phyloP scores from a whole-genome alignment of 2,797 vertebrate genomes.

The Catamblyrhynchus diadema region DNA sequence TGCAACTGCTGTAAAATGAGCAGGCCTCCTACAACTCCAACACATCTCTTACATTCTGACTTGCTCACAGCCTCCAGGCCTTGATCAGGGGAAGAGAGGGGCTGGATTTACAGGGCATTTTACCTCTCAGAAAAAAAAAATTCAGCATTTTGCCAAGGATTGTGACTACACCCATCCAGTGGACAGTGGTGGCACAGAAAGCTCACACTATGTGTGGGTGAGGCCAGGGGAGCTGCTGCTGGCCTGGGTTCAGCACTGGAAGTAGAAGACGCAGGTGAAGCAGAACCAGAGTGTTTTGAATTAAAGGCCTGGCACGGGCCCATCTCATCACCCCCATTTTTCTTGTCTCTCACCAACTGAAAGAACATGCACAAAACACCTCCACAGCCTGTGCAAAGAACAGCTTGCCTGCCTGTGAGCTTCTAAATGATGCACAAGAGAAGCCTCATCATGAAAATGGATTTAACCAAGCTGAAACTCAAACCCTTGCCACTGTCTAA shows the following conservation, averaged over 20 bases:
- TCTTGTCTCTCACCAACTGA: neutral
- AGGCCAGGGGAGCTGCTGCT: constrained; percentile 1
- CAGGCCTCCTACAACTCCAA: neutral
- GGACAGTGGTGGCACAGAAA: neutral
- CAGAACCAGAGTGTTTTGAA: neutral
- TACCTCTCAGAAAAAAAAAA: neutral
- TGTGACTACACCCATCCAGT: neutral
- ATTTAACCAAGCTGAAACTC: neutral
- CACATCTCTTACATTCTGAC: neutral
- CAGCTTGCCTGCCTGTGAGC: neutral
- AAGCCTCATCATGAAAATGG: neutral
- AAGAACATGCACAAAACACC: neutral
- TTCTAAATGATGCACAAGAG: neutral
- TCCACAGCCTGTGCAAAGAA: neutral
- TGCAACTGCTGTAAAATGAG: neutral
- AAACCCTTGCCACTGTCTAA: neutral
- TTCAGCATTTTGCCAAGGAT: neutral
- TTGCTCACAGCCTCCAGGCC: neutral
- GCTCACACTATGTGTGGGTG: neutral
- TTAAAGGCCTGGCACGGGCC: neutral
- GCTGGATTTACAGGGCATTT: neutral
- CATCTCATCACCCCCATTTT: neutral
- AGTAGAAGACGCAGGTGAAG: neutral
- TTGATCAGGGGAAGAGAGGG: neutral
- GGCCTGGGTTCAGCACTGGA: neutral